Evolutionary conservation across 2,113 vertebrate species (phyloP).

Genomic region (Smithornis capensis): DNA sequence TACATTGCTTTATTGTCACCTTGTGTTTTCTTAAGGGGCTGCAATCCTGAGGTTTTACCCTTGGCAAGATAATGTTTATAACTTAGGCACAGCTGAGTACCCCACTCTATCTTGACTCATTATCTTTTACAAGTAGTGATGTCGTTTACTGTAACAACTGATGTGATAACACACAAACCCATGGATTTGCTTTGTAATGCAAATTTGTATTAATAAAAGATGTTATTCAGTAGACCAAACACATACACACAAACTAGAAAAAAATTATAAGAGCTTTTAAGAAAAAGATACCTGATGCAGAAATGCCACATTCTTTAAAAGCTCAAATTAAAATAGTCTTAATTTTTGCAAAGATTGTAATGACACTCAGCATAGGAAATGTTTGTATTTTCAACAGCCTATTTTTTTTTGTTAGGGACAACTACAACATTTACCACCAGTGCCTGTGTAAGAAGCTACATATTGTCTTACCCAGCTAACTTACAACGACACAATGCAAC

Average conservation of each 20-base stretch:
- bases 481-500: neutral
- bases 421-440: neutral
- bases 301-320: neutral
- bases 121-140: neutral
- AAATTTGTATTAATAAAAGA: neutral
- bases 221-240: neutral
- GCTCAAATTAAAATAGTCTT: neutral
- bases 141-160: neutral
- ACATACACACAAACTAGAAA: neutral
- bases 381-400: neutral
- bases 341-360: neutral
- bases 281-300: neutral
- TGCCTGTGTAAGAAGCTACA: neutral
- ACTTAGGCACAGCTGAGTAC: neutral
- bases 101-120: neutral
- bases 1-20: neutral
- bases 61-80: neutral
- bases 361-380: fast-evolving
- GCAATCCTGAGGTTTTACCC: neutral
- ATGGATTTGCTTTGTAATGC: neutral
- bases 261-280: neutral
- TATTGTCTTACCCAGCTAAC: neutral
- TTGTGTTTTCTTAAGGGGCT: neutral
- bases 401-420: neutral
- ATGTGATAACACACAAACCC: neutral